phyloP scores from a whole-genome alignment of 2,888 invertebrate species.

The Cryptocephalus moraei region DNA sequence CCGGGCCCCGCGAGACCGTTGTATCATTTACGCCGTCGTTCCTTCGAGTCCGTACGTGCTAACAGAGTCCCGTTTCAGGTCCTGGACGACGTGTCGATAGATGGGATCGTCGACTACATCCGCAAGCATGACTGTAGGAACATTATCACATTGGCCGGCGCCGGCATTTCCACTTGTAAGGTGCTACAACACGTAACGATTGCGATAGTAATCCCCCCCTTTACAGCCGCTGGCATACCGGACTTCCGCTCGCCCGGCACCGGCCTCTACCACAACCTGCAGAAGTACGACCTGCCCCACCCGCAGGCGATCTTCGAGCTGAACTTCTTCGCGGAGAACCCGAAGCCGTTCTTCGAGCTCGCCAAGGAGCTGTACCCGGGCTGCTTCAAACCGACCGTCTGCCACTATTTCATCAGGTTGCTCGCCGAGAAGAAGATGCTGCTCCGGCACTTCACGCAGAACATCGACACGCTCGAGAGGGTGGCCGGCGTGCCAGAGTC shows the following conservation, averaged over 20 bases:
- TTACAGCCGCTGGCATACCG: constrained; percentile 88
- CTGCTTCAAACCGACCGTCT: constrained; percentile 75
- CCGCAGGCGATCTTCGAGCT: constrained; percentile 91
- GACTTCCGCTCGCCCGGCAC: constrained; percentile 90
- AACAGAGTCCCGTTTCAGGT: no score
- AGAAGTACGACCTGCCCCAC: constrained; percentile 83
- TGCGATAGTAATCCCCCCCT: no score
- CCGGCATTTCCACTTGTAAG: constrained; percentile 93
- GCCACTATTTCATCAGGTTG: constrained; percentile 84
- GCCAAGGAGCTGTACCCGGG: constrained; percentile 87
- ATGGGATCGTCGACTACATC: constrained; percentile 72
- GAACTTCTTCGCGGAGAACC: constrained; percentile 76
- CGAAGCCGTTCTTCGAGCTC: constrained; percentile 84
- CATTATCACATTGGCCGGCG: constrained; percentile 88
- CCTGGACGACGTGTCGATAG: constrained; percentile 50
- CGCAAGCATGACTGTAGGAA: constrained; percentile 67
- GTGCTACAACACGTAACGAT: constrained; percentile 14
- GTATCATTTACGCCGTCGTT: no score
- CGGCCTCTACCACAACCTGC: constrained; percentile 84
- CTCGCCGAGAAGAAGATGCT: constrained; percentile 72
- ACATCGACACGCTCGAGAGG: constrained; percentile 88
- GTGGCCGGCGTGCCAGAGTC: constrained; percentile 74
- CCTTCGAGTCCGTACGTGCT: no score
- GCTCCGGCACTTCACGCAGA: constrained; percentile 74
- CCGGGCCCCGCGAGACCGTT: no score